phyloP scores from a whole-genome alignment of 2,888 invertebrate genomes.

The Morpho helenor region DNA sequence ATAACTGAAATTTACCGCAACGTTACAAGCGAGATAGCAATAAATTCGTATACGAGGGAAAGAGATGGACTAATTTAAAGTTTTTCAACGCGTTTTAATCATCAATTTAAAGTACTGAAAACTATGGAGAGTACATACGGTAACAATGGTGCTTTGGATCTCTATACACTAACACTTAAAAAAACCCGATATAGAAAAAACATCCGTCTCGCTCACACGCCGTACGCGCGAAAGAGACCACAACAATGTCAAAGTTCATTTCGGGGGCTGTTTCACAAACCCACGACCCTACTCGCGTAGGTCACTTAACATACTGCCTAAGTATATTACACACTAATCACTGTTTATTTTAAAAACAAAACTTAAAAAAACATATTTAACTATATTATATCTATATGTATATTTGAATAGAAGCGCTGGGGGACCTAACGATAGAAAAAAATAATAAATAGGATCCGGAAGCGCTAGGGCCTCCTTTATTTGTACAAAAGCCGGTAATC shows the following conservation, averaged over 20 bases:
- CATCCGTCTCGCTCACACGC: conserved; percentile 15
- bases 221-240: conserved; percentile 14
- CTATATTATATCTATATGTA: conserved; percentile 66
- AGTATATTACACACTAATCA: conserved; percentile 41
- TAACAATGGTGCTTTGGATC: conserved; percentile 6
- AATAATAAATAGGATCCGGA: conserved; percentile 70
- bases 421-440: conserved; percentile 69
- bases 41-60: neutral
- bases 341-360: conserved; percentile 44
- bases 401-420: conserved; percentile 68
- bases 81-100: too few relatives aligned
- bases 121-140: conserved; percentile 2
- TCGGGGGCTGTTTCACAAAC: conserved; percentile 26
- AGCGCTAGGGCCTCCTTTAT: conserved; percentile 50
- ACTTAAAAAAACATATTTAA: conserved; percentile 54
- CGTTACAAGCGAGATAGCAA: too few relatives aligned
- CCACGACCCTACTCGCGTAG: conserved; percentile 46
- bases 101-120: neutral
- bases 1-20: too few relatives aligned
- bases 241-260: conserved; percentile 9
- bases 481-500: conserved; percentile 68
- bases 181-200: conserved; percentile 16
- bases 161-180: conserved; percentile 14
- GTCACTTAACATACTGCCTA: conserved; percentile 44
- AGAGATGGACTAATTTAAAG: neutral